A percentile compares a stretch with the other conserved stretches of the same genome.
These are phyloP conservation scores for Ctenochaetus hawaiiensis DNA, from an alignment of 2,797 vertebrate genomes.

Conservation along the genomic window DNA sequence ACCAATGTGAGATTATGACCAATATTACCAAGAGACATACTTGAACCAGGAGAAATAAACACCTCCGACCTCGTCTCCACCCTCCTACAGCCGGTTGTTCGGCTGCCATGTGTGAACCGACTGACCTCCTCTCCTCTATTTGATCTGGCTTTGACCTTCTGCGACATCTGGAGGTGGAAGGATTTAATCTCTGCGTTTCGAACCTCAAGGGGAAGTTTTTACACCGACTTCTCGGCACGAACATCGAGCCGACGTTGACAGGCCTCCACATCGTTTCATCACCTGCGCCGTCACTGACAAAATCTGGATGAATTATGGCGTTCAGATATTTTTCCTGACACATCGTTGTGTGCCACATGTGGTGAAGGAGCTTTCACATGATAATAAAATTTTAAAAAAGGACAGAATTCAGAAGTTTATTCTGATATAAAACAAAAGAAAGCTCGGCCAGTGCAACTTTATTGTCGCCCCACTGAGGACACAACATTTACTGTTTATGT, in stretches of 20 bases:
- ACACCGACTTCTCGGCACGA: slow-evolving; percentile 24
- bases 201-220: slow-evolving; percentile 40
- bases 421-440: slow-evolving; percentile 9
- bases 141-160: slow-evolving; percentile 69
- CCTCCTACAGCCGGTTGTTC: slow-evolving; percentile 38
- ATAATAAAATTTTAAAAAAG: not conserved
- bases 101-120: slow-evolving; percentile 59
- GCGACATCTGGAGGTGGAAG: slow-evolving; percentile 67
- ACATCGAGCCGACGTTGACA: slow-evolving; percentile 35
- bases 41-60: slow-evolving; percentile 62
- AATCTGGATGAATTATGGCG: slow-evolving; percentile 21
- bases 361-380: not conserved
- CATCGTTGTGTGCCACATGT: slow-evolving; percentile 10
- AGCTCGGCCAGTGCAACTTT: not conserved
- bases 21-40: slow-evolving; percentile 36
- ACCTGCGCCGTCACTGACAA: not conserved
- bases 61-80: slow-evolving; percentile 46
- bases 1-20: slow-evolving; percentile 29
- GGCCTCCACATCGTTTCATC: slow-evolving; percentile 22
- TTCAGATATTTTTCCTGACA: slow-evolving; percentile 17
- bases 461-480: slow-evolving; percentile 16
- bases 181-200: slow-evolving; percentile 54
- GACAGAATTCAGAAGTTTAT: slow-evolving; percentile 7
- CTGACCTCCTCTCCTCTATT: slow-evolving; percentile 57
- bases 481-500: slow-evolving; percentile 67